Conservation (phyloP, 2,113 vertebrate genomes). For the Petrocephalus microphthalmus region DNA sequence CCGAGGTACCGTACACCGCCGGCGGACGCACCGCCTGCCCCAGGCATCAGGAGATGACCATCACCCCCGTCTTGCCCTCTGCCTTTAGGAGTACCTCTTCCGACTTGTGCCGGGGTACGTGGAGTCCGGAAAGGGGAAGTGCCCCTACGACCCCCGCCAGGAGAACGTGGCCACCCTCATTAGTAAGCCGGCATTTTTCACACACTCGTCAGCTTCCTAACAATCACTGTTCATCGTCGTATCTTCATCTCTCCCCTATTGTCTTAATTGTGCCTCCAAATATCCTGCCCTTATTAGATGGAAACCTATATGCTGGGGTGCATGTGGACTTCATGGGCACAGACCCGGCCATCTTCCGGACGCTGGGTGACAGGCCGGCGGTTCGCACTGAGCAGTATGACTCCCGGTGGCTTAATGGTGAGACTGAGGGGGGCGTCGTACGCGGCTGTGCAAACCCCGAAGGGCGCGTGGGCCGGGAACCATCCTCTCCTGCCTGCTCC, state of each 20-base stretch:
- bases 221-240: constrained; percentile 5
- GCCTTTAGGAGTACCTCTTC: constrained; percentile 71
- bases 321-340: constrained; percentile 81
- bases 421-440: constrained; percentile 31
- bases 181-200: constrained; percentile 51
- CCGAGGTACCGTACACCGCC: constrained; percentile 57
- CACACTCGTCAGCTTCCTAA: not conserved
- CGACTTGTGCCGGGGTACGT: constrained; percentile 64
- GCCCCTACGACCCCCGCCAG: constrained; percentile 72
- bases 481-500: not conserved
- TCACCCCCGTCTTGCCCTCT: constrained; percentile 25
- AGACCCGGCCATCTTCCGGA: constrained; percentile 71
- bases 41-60: not conserved
- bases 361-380: constrained; percentile 66
- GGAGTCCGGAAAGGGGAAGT: constrained; percentile 74
- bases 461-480: not conserved
- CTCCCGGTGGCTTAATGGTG: constrained; percentile 77
- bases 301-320: constrained; percentile 72
- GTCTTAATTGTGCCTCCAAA: not conserved
- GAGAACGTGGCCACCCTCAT: constrained; percentile 67
- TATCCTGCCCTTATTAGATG: constrained; percentile 49
- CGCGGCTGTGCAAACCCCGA: not conserved
- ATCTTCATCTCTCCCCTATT: not conserved
- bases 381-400: constrained; percentile 77
- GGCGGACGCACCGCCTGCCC: not conserved